phyloP scores from a whole-genome alignment of 2,888 invertebrate genomes.

The Cylloceria caligata region DNA sequence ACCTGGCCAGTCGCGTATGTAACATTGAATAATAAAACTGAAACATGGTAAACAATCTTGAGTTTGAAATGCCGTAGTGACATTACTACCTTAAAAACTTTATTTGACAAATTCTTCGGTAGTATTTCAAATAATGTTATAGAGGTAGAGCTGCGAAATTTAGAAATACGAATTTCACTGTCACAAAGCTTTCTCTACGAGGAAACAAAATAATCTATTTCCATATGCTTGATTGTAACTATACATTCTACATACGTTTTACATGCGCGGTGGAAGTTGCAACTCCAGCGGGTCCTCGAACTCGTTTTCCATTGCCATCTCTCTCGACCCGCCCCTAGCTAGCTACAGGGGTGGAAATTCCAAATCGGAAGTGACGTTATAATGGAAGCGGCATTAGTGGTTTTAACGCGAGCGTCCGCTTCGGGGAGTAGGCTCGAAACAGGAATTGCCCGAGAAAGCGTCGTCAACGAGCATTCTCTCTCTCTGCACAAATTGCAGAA shows the following conservation, averaged over 20 bases:
- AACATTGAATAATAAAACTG: too few species aligned
- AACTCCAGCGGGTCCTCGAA: constrained; percentile 30
- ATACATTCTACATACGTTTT: not conserved
- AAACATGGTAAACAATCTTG: too few species aligned
- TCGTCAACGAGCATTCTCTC: constrained; percentile 66
- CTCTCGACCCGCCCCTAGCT: constrained; percentile 15
- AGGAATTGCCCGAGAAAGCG: constrained; percentile 74
- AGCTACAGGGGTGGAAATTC: constrained; percentile 69
- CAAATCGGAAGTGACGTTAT: constrained; percentile 82
- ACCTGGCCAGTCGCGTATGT: too few species aligned
- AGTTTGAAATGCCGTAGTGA: too few species aligned
- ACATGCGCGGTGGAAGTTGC: constrained; percentile 8
- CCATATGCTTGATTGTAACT: not conserved
- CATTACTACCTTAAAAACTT: too few species aligned
- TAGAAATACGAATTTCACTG: too few species aligned
- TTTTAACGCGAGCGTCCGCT: constrained; percentile 72
- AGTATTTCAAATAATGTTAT: too few species aligned
- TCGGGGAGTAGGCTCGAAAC: constrained; percentile 66
- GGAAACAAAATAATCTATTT: not conserved
- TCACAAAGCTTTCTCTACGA: not conserved
- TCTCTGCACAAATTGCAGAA: constrained; percentile 56
- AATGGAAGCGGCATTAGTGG: constrained; percentile 81
- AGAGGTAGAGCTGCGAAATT: too few species aligned
- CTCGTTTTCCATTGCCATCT: constrained; percentile 26
- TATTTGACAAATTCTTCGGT: too few species aligned